These are phyloP conservation scores for Alethe diademata DNA, from an alignment of 2,113 vertebrate species.

Conservation along the genomic window DNA sequence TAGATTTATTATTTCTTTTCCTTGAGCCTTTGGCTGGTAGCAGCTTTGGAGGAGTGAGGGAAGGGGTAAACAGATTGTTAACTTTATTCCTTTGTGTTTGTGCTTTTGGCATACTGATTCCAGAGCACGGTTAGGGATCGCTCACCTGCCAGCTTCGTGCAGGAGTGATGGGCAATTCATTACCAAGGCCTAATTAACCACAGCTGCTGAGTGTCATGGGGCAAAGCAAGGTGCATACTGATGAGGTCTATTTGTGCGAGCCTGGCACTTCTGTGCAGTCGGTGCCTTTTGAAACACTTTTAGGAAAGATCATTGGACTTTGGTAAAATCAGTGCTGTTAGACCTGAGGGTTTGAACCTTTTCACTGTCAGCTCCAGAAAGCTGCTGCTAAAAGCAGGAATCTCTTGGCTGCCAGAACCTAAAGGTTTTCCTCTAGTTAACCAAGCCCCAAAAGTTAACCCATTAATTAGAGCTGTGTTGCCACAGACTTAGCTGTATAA, in stretches of 20 bases:
- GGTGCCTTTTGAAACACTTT: not conserved
- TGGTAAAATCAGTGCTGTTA: not conserved
- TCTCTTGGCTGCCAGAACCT: not conserved
- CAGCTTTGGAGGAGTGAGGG: not conserved
- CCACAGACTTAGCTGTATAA: not conserved
- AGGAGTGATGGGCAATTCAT: not conserved
- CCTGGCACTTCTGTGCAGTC: not conserved
- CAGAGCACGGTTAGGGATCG: not conserved
- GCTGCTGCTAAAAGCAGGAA: not conserved
- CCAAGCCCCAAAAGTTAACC: not conserved
- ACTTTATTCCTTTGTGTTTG: slow-evolving; percentile 8
- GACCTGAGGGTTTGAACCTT: not conserved
- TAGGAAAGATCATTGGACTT: not conserved
- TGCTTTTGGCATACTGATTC: not conserved
- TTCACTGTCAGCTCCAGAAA: not conserved
- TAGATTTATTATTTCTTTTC: not conserved
- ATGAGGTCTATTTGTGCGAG: not conserved
- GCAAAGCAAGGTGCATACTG: not conserved
- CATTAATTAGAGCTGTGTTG: not conserved
- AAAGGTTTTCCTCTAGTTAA: not conserved
- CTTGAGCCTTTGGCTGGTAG: not conserved
- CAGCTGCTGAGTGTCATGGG: not conserved
- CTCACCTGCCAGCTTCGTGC: not conserved
- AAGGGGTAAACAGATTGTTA: not conserved
- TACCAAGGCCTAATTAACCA: not conserved